A percentile compares a stretch with the other conserved stretches of the same genome.
Evolutionary conservation across 1,140 invertebrate genomes (phyloP).

Genomic region (Diabrotica undecimpunctata): DNA sequence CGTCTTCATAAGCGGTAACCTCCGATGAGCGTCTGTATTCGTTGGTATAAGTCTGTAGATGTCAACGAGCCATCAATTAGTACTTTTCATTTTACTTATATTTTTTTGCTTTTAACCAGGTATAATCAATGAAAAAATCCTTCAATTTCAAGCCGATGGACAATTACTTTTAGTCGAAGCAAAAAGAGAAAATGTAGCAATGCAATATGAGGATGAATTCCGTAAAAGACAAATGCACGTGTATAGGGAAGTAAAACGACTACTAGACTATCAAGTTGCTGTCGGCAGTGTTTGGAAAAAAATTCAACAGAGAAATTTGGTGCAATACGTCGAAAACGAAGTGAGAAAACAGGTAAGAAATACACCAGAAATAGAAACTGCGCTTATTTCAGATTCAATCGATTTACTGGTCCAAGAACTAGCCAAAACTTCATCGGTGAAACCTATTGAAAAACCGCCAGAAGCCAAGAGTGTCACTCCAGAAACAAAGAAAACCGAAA

Average conservation of each 20-base stretch:
- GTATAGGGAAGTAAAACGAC: constrained; percentile 73
- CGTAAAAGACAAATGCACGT: constrained; percentile 72
- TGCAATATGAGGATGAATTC: constrained; percentile 89
- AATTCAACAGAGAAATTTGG: constrained; percentile 87
- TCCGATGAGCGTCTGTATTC: too few relatives aligned
- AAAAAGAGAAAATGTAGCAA: constrained; percentile 82
- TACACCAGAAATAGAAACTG: background rate
- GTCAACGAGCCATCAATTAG: too few relatives aligned
- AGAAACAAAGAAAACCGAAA: too few relatives aligned
- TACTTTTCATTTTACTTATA: too few relatives aligned
- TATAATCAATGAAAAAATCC: constrained; percentile 56
- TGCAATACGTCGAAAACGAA: constrained; percentile 81
- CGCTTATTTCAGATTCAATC: background rate
- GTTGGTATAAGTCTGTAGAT: too few relatives aligned
- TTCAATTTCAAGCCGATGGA: constrained; percentile 71
- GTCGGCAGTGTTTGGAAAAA: constrained; percentile 65
- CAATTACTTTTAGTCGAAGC: constrained; percentile 74
- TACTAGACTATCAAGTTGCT: constrained; percentile 69
- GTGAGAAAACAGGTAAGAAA: constrained; percentile 57
- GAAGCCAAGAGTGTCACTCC: too few relatives aligned
- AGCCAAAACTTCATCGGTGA: background rate
- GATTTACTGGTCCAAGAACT: background rate
- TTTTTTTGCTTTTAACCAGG: too few relatives aligned
- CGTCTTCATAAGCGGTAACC: too few relatives aligned
- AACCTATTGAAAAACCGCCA: too few relatives aligned